Evolutionary conservation across 2,797 vertebrate species (phyloP).

Genomic region (Eptatretus atami): DNA sequence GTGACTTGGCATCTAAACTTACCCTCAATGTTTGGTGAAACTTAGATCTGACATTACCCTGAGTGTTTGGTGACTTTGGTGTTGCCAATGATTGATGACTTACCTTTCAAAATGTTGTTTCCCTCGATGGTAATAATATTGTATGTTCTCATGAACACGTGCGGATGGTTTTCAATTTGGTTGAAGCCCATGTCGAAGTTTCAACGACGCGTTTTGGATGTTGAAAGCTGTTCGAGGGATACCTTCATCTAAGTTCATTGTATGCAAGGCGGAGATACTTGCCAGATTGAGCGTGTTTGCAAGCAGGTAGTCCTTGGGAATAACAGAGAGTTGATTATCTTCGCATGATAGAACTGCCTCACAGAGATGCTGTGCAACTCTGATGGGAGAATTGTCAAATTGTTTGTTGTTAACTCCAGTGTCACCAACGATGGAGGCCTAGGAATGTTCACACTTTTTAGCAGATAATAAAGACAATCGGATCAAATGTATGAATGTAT

Average conservation of each 20-base stretch:
- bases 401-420: slow-evolving; percentile 22
- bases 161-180: slow-evolving; percentile 18
- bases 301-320: slow-evolving; percentile 16
- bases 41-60: too few relatives aligned
- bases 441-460: not conserved
- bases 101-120: slow-evolving; percentile 24
- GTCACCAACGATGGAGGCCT: slow-evolving; percentile 12
- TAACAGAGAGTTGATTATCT: slow-evolving; percentile 16
- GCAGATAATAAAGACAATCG: too few relatives aligned
- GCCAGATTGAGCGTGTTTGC: slow-evolving; percentile 14
- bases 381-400: slow-evolving; percentile 16
- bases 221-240: slow-evolving; percentile 17
- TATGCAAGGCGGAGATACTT: slow-evolving; percentile 19
- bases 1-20: too few relatives aligned
- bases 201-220: slow-evolving; percentile 21
- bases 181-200: slow-evolving; percentile 29
- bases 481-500: too few relatives aligned
- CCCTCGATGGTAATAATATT: slow-evolving; percentile 28
- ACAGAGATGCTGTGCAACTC: slow-evolving; percentile 18
- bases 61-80: too few relatives aligned
- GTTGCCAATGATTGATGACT: slow-evolving; percentile 5
- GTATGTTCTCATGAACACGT: slow-evolving; percentile 17
- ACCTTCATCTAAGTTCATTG: slow-evolving; percentile 13
- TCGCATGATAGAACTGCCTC: slow-evolving; percentile 29
- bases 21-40: too few relatives aligned